These are phyloP conservation scores for Cactoblastis cactorum DNA, from an alignment of 2,888 invertebrate species.

Conservation along the genomic window DNA sequence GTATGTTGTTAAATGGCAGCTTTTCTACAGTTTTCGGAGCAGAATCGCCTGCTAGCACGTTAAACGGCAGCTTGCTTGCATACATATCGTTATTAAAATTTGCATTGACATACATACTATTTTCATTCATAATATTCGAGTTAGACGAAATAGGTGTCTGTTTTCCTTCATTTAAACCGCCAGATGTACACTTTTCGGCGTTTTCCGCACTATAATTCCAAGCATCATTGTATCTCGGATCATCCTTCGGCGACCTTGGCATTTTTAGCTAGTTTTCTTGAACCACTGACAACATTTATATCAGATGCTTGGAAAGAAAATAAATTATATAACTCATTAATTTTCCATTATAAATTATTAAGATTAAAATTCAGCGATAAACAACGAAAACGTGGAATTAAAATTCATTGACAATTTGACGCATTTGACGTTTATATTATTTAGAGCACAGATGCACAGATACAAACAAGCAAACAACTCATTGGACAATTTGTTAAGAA, in stretches of 20 bases:
- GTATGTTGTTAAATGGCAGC: constrained; percentile 45
- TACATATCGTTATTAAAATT: constrained; percentile 62
- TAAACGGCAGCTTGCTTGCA: constrained; percentile 59
- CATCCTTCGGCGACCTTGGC: constrained; percentile 77
- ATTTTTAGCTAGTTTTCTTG: constrained; percentile 60
- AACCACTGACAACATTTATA: constrained; percentile 40
- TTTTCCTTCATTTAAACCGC: constrained; percentile 53
- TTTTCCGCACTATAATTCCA: constrained; percentile 70
- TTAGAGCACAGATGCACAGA: constrained; percentile 19
- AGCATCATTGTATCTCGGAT: constrained; percentile 69
- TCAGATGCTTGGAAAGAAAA: constrained; percentile 29
- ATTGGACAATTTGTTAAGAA: no score
- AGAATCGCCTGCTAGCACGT: constrained; percentile 49
- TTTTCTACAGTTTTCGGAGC: constrained; percentile 55
- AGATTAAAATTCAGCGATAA: constrained; percentile 36
- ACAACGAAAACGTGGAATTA: constrained; percentile 54
- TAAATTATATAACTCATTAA: constrained; percentile 44
- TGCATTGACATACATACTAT: constrained; percentile 53
- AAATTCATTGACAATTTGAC: constrained; percentile 63
- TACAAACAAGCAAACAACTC: not conserved
- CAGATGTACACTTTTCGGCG: constrained; percentile 58
- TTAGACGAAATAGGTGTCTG: constrained; percentile 47
- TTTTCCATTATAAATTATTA: constrained; percentile 56
- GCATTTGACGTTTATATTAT: constrained; percentile 31
- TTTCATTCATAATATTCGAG: constrained; percentile 49